Evolutionary conservation across 2,888 invertebrate genomes (phyloP).

Genomic region (Unio delphinus): DNA sequence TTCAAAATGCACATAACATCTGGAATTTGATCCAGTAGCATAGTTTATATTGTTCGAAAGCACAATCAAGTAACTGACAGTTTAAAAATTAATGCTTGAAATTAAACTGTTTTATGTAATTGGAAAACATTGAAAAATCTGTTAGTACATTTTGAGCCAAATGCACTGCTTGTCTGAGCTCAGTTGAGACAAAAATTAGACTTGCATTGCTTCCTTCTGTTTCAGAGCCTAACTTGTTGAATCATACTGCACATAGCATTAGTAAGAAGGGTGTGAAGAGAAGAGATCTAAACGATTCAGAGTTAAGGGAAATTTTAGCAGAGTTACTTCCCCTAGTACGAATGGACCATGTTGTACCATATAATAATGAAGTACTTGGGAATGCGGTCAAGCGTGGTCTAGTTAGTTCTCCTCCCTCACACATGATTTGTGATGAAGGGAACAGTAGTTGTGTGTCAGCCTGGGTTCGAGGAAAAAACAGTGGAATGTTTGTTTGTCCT

Average conservation of each 20-base stretch:
- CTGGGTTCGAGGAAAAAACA: constrained; percentile 69
- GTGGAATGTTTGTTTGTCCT: constrained; percentile 79
- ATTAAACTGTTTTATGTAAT: too few species aligned
- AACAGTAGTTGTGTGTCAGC: constrained; percentile 48
- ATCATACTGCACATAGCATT: constrained; percentile 93
- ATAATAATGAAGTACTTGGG: constrained; percentile 76
- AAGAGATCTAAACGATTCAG: constrained; percentile 86
- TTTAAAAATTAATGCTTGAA: too few species aligned
- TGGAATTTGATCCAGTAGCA: too few species aligned
- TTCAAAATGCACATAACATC: too few species aligned
- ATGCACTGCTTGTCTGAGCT: not conserved
- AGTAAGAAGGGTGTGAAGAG: constrained; percentile 87
- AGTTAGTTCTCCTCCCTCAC: constrained; percentile 86
- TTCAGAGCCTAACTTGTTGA: constrained; percentile 88
- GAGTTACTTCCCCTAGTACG: constrained; percentile 88
- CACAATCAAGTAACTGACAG: too few species aligned
- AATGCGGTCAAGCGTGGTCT: constrained; percentile 81
- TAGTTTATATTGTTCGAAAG: too few species aligned
- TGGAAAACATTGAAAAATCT: too few species aligned
- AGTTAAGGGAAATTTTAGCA: constrained; percentile 86
- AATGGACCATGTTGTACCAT: constrained; percentile 91
- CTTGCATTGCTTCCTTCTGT: constrained; percentile 8
- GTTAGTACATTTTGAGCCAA: too few species aligned
- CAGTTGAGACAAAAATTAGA: not conserved
- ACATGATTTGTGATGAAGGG: constrained; percentile 83